A percentile compares a stretch with the other conserved stretches of the same genome.
phyloP scores from a whole-genome alignment of 2,113 vertebrate species.

The Pseudopipra pipra region DNA sequence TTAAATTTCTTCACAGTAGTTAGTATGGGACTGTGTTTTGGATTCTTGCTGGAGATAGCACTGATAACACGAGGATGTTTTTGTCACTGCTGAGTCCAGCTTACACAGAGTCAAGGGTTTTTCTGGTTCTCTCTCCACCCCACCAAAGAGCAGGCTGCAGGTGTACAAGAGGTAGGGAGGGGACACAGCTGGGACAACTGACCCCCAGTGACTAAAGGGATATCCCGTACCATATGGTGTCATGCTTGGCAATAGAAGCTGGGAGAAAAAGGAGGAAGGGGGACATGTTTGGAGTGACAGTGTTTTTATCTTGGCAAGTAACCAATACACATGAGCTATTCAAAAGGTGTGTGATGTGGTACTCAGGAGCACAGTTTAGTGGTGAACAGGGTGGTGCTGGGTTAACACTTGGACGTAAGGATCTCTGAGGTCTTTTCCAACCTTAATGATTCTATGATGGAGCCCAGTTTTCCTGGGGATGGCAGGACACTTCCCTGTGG shows the following conservation, averaged over 20 bases:
- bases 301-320: neutral
- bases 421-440: neutral
- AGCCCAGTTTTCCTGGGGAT: neutral
- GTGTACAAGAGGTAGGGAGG: neutral
- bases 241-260: neutral
- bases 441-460: neutral
- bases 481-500: fast-evolving
- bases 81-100: neutral
- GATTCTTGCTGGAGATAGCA: neutral
- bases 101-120: neutral
- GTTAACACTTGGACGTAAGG: neutral
- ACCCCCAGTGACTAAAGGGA: neutral
- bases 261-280: neutral
- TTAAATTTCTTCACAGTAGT: neutral
- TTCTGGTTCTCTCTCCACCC: neutral
- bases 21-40: neutral
- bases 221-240: neutral
- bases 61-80: neutral
- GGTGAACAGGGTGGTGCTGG: neutral
- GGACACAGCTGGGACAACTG: neutral
- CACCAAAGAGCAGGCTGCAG: neutral
- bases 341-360: neutral
- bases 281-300: neutral
- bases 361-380: neutral
- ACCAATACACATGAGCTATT: neutral